These are phyloP conservation scores for Tethya wilhelma DNA, from an alignment of 37 sponge, comb jelly and placozoan genomes.

Conservation along the genomic window DNA sequence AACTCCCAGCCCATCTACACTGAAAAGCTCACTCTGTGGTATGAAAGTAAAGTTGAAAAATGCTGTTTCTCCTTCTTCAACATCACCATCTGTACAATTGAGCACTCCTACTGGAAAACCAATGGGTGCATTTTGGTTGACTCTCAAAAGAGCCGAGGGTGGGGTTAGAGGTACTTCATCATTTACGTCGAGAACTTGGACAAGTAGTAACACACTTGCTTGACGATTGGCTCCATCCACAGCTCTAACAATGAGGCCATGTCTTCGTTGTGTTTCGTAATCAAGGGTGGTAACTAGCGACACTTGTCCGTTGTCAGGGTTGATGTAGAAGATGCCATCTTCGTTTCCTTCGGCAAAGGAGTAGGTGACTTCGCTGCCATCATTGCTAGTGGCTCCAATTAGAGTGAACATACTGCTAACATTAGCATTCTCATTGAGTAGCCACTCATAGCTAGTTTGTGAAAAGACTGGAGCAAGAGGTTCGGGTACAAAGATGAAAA, in stretches of 20 bases:
- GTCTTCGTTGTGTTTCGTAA: slow-evolving; percentile 45
- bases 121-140: slow-evolving; percentile 31
- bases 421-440: slow-evolving; percentile 36
- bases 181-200: slow-evolving; percentile 58
- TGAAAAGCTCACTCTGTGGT: slow-evolving; percentile 40
- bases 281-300: slow-evolving; percentile 49
- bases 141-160: slow-evolving; percentile 51
- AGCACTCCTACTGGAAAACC: slow-evolving; percentile 57
- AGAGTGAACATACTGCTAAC: slow-evolving; percentile 19
- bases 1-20: slow-evolving; percentile 51
- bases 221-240: slow-evolving; percentile 36
- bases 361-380: slow-evolving; percentile 41
- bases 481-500: slow-evolving; percentile 63
- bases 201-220: slow-evolving; percentile 37
- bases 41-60: slow-evolving; percentile 49
- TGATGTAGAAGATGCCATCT: slow-evolving; percentile 53
- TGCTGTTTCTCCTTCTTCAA: background rate
- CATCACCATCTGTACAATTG: slow-evolving; percentile 43
- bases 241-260: slow-evolving; percentile 45
- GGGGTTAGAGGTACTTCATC: slow-evolving; percentile 61
- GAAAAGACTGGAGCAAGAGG: slow-evolving; percentile 63
- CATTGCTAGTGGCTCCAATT: slow-evolving; percentile 45
- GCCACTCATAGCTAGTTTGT: slow-evolving; percentile 61
- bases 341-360: slow-evolving; percentile 53
- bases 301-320: slow-evolving; percentile 47